Conservation (phyloP, 2,113 vertebrate species). For the Chaetops frenatus region DNA sequence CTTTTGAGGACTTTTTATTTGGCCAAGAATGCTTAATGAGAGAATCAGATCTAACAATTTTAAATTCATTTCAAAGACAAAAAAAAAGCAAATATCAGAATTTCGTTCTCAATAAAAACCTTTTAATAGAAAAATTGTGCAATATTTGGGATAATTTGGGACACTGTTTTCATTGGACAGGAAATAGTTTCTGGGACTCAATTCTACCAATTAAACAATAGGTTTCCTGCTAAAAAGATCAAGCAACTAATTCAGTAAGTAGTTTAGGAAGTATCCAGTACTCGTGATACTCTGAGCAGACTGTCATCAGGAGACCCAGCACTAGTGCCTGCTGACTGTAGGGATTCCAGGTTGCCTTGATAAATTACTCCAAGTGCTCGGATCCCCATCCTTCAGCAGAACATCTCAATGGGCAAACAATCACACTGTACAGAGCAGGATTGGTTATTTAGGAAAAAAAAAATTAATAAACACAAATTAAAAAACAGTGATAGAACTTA, state of each 20-base stretch:
- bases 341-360: background rate
- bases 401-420: background rate
- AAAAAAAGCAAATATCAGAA: background rate
- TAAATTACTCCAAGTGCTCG: background rate
- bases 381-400: background rate
- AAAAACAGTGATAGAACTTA: background rate
- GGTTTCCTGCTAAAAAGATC: background rate
- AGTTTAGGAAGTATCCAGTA: background rate
- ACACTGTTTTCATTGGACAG: background rate
- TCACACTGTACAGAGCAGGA: background rate
- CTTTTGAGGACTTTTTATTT: background rate
- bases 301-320: background rate
- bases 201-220: slow-evolving; percentile 13
- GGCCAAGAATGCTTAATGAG: background rate
- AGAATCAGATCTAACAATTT: background rate
- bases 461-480: background rate
- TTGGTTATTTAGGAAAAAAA: background rate
- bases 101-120: background rate
- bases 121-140: background rate
- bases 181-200: slow-evolving; percentile 8
- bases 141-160: background rate
- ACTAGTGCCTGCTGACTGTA: background rate
- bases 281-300: background rate
- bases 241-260: background rate
- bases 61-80: background rate